Base-by-base conservation (phyloP, 2,113 vertebrate genomes). In the Anser cygnoides region DNA sequence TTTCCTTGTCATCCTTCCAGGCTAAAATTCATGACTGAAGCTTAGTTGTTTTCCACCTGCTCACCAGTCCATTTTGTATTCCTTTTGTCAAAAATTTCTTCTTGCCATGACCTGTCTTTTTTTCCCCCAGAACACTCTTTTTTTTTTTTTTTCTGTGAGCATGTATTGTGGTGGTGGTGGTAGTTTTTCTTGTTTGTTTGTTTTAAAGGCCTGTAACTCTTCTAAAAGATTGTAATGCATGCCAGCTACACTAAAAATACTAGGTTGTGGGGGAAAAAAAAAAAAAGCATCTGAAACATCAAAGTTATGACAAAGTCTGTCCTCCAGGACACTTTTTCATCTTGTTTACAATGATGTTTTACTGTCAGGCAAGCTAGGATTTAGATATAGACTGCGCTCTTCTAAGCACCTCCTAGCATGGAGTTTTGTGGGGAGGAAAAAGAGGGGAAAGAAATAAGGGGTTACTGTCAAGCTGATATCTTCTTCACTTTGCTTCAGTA, bases 31-130 rank as follows among this genome's bases (percentile, higher is more conserved):
- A 37, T 17, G 20, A 44, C 28, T 81, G 74, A 91, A 68, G 26
- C 11, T 79, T 84, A 93, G 18, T 72, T 87, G 50, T 7, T 87
- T 94, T 93, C 65, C 68, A 63, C 62, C 46, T 90, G 83, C 13
- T 74, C 33, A 57, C 14, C 28, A 67, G n/a, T 77, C 3, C 4
- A 50, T 66, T 77, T 73, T 89, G 35, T 22, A 55, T 82, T 87
- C 19, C 12, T 75, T 86, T 85, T 55, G 11, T 33, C 8, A 79
- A 84, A 91, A 89, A 37, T 6, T 55, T 37, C 28, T 65, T 20
- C 33, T 46, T 65, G 12, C 3, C 28, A 71, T 94, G 91, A 46
- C 17, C 4, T 2, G 3, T 77, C 3, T 62, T 72, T n/a, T 49
- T 11, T 8, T 2, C 9, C 9, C 8, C 1, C 2, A 14, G 16